Evolutionary conservation across 1,140 invertebrate species (phyloP).

Genomic region (Tribolium castaneum): DNA sequence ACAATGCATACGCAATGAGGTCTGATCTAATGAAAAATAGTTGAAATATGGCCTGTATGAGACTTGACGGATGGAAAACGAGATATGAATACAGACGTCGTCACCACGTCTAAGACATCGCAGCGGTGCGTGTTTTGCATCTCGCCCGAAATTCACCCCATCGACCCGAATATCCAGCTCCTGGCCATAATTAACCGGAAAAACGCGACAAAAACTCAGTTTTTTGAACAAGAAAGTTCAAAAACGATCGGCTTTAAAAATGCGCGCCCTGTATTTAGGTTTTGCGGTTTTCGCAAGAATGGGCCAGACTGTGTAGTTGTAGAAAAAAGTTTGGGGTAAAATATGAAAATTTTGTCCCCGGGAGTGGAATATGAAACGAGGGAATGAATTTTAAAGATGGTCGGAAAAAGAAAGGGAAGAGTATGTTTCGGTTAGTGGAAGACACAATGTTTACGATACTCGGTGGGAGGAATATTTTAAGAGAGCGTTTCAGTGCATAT

Average conservation of each 20-base stretch:
- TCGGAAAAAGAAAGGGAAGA: not conserved
- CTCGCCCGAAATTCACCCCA: conserved; percentile 1
- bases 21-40: conserved; percentile 50
- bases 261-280: too few species aligned
- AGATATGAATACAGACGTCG: conserved; percentile 49
- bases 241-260: too few species aligned
- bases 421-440: conserved; percentile 1
- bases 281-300: too few species aligned
- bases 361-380: conserved; percentile 3
- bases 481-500: conserved; percentile 26
- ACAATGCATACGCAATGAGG: conserved; percentile 52
- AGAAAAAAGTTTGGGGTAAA: not conserved
- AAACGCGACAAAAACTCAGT: too few species aligned
- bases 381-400: conserved; percentile 14
- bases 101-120: conserved; percentile 31
- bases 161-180: not conserved
- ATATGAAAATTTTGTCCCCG: not conserved
- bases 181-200: not conserved
- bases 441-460: conserved; percentile 31
- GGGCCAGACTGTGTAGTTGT: too few species aligned
- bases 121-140: conserved; percentile 47
- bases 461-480: conserved; percentile 17
- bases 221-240: too few species aligned
- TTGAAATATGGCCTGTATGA: conserved; percentile 52
- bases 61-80: conserved; percentile 49